These are phyloP conservation scores for Luehdorfia chinensis DNA, from an alignment of 1,140 invertebrate genomes.

Conservation along the genomic window DNA sequence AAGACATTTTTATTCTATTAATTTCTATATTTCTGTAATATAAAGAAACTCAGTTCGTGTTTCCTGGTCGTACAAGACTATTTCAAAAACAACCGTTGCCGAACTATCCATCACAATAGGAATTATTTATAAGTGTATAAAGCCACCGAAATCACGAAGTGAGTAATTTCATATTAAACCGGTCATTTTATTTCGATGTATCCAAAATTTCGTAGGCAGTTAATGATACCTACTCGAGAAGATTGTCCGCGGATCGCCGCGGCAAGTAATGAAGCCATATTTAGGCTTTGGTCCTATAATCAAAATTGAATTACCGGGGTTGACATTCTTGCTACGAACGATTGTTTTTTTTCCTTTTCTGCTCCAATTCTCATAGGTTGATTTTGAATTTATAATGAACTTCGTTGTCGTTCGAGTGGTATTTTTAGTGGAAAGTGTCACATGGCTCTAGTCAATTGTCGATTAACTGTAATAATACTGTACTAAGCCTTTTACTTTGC, in stretches of 20 bases:
- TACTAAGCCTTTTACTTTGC: constrained; percentile 4
- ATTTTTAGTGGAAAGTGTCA: constrained; percentile 8
- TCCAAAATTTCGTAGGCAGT: constrained; percentile 50
- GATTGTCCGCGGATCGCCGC: constrained; percentile 70
- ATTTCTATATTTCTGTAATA: too few relatives aligned
- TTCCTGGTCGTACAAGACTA: too few relatives aligned
- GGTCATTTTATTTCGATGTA: constrained; percentile 63
- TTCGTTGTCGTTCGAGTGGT: constrained; percentile 16
- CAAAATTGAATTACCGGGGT: constrained; percentile 74
- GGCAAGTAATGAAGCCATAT: constrained; percentile 67
- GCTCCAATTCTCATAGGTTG: constrained; percentile 60
- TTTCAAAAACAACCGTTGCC: too few relatives aligned
- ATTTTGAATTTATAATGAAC: constrained; percentile 69
- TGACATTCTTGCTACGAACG: constrained; percentile 68
- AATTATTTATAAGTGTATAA: constrained; percentile 27
- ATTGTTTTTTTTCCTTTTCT: constrained; percentile 69
- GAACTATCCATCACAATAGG: constrained; percentile 8
- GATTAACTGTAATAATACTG: constrained; percentile 2
- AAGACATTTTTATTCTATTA: too few relatives aligned
- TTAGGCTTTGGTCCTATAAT: constrained; percentile 74
- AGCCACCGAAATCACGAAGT: constrained; percentile 45
- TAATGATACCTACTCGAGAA: constrained; percentile 71
- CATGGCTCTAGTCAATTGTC: not conserved
- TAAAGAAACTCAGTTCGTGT: too few relatives aligned
- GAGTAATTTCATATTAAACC: constrained; percentile 60